These are phyloP conservation scores for Melanerpes aurifrons DNA, from an alignment of 2,113 vertebrate genomes.

Conservation along the genomic window DNA sequence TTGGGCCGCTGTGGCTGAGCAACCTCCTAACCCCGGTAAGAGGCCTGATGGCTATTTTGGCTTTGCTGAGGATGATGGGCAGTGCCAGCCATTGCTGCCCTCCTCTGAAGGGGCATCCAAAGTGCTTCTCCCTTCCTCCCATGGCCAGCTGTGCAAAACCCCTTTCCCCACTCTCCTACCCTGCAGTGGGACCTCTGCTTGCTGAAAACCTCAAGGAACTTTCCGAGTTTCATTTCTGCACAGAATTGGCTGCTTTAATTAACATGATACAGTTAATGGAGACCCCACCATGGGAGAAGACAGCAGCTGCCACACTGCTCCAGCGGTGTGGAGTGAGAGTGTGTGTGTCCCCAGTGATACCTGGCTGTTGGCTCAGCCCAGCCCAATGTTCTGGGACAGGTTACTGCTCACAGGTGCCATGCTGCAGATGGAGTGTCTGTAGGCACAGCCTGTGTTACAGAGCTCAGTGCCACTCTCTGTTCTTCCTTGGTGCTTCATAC, in stretches of 20 bases:
- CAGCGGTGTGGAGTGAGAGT: fast-evolving
- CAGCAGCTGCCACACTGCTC: not conserved
- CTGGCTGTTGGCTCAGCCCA: not conserved
- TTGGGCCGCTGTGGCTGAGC: slow-evolving; percentile 70
- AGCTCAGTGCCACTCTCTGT: not conserved
- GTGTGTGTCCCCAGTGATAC: not conserved
- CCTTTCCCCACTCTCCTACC: not conserved
- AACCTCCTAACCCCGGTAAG: slow-evolving; percentile 69
- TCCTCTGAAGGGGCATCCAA: not conserved
- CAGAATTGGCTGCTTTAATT: not conserved
- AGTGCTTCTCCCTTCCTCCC: not conserved
- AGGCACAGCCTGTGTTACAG: not conserved
- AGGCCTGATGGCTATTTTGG: not conserved
- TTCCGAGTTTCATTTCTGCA: not conserved
- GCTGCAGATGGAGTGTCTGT: not conserved
- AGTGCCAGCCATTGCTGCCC: not conserved
- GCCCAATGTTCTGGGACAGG: not conserved
- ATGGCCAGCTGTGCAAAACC: not conserved
- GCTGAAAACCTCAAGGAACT: not conserved
- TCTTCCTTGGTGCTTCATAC: not conserved
- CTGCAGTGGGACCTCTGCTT: not conserved
- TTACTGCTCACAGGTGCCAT: not conserved
- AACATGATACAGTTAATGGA: not conserved
- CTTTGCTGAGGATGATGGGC: not conserved
- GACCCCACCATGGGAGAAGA: fast-evolving